Conservation (phyloP, 2,888 invertebrate species). For the Ormyrus thymus region DNA sequence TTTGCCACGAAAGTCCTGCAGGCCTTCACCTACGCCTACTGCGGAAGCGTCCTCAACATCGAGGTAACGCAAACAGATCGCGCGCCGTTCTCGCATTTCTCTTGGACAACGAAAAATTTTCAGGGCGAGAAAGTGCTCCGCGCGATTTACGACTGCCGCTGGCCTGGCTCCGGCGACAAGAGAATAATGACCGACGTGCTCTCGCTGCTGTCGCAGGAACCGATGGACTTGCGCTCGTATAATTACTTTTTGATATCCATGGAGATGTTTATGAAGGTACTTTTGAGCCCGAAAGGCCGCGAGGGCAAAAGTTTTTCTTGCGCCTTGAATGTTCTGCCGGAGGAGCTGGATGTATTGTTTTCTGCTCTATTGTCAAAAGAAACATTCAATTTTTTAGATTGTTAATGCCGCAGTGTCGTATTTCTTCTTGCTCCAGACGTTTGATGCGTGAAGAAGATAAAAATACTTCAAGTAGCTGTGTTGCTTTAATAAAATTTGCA, state of each 20-base stretch:
- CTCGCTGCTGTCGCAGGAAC: constrained; percentile 59
- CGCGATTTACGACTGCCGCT: constrained; percentile 59
- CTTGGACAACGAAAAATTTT: constrained; percentile 24
- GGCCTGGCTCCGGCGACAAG: constrained; percentile 57
- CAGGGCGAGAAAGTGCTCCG: constrained; percentile 60
- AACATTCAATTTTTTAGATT: constrained; percentile 25
- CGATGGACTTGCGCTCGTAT: constrained; percentile 60
- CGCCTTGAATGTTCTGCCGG: too few relatives aligned
- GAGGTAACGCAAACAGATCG: constrained; percentile 49
- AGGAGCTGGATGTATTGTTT: neutral
- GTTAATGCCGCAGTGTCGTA: constrained; percentile 40
- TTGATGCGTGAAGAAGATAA: neutral
- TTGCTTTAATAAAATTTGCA: neutral
- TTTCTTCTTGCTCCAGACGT: constrained; percentile 45
- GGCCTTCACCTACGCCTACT: constrained; percentile 60
- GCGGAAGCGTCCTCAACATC: constrained; percentile 54
- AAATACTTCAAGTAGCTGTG: constrained; percentile 4
- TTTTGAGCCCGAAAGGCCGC: neutral
- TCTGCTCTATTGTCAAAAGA: neutral
- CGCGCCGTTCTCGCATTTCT: neutral
- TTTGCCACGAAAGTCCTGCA: constrained; percentile 57
- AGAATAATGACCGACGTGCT: constrained; percentile 55
- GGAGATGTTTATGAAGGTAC: constrained; percentile 62
- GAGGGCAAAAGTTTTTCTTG: constrained; percentile 35
- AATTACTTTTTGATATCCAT: constrained; percentile 60